A percentile compares a stretch with the other conserved stretches of the same genome.
phyloP scores from a whole-genome alignment of 2,113 vertebrate species.

The Zosterops lateralis region DNA sequence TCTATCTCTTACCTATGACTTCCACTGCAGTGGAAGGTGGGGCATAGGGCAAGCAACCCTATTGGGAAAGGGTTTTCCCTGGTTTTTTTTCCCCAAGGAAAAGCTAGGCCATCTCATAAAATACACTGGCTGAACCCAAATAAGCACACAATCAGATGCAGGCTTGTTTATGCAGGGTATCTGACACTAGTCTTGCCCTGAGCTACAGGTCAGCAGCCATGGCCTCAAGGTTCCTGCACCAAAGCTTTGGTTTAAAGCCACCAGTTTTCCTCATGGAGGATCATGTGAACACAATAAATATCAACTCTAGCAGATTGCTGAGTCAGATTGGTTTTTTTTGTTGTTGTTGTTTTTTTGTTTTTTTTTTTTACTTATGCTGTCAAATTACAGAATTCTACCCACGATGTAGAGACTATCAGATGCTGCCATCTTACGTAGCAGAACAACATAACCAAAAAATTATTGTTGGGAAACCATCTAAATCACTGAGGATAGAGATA shows the following conservation, averaged over 20 bases:
- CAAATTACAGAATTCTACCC: neutral
- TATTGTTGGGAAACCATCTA: neutral
- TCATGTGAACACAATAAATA: neutral
- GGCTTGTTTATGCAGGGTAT: neutral
- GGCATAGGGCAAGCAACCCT: neutral
- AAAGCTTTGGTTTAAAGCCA: neutral
- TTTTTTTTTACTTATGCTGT: neutral
- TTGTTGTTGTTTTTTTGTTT: neutral
- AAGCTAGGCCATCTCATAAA: neutral
- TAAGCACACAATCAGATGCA: neutral
- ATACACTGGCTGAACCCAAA: neutral
- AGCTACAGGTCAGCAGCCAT: neutral
- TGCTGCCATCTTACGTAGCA: neutral
- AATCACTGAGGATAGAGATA: neutral
- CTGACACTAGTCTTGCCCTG: neutral
- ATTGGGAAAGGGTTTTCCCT: too few relatives aligned
- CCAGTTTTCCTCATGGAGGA: neutral
- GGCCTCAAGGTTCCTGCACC: neutral
- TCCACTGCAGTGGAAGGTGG: neutral
- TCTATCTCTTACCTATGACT: accelerated
- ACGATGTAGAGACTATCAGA: neutral
- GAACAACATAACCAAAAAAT: accelerated
- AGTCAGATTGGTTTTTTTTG: neutral
- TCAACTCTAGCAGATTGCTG: neutral
- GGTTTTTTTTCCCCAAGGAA: neutral